Evolutionary conservation across 2,113 vertebrate species (phyloP).

Genomic region (Lutjanus erythropterus): DNA sequence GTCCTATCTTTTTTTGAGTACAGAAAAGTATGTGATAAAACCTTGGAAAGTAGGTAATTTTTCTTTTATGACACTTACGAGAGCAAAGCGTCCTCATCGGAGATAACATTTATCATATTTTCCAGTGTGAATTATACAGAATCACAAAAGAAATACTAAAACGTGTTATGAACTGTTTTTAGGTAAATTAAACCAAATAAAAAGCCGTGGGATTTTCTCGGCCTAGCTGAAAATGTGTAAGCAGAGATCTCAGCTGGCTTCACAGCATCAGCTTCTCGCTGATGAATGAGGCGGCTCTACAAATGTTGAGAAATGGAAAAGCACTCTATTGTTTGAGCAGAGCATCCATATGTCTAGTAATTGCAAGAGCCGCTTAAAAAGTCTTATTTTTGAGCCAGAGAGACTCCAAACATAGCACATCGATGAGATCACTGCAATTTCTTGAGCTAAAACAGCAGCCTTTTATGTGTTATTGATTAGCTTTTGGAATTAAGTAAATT

Average conservation of each 20-base stretch:
- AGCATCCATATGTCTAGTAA: constrained; percentile 14
- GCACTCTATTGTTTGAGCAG: not conserved
- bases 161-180: not conserved
- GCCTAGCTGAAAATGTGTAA: constrained; percentile 5
- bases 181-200: constrained; percentile 24
- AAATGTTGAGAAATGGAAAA: constrained; percentile 29
- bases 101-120: not conserved
- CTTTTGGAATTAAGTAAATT: constrained; percentile 56
- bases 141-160: not conserved
- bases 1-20: not conserved
- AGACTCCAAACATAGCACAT: constrained; percentile 20
- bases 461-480: constrained; percentile 46
- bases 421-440: constrained; percentile 55
- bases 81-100: not conserved
- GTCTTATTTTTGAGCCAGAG: constrained; percentile 27
- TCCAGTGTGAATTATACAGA: not conserved
- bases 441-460: constrained; percentile 11
- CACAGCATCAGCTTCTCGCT: constrained; percentile 19
- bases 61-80: not conserved
- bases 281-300: constrained; percentile 18
- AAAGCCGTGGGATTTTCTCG: not conserved
- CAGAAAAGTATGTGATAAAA: constrained; percentile 17
- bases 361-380: constrained; percentile 24
- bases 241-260: constrained; percentile 7
- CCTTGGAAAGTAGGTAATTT: not conserved